Conservation (phyloP, 2,888 invertebrate genomes). For the Hypomecis punctinalis region DNA sequence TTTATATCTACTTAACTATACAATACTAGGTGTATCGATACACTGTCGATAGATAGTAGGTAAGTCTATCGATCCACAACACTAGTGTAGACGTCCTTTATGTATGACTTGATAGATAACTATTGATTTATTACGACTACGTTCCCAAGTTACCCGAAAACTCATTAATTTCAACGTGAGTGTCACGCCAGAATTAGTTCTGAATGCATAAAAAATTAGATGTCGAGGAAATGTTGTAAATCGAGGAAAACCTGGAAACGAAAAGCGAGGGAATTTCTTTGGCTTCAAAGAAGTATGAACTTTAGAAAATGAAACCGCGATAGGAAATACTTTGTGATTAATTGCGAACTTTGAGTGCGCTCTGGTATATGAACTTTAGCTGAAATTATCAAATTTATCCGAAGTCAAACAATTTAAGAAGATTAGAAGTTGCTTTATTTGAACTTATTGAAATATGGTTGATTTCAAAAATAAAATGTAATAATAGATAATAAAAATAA, state of each 20-base stretch:
- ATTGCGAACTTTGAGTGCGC: conserved; percentile 19
- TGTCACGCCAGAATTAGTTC: conserved; percentile 18
- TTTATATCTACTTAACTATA: no score
- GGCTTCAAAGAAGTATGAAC: conserved; percentile 14
- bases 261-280: neutral
- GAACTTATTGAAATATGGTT: neutral
- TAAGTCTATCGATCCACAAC: no score
- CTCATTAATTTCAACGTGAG: conserved; percentile 24
- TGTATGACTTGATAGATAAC: conserved; percentile 43
- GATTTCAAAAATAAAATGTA: no score
- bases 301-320: conserved; percentile 21
- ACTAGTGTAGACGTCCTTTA: conserved; percentile 33
- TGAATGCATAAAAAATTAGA: conserved; percentile 20
- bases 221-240: conserved; percentile 17
- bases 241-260: conserved; percentile 8
- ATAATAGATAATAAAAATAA: no score
- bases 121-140: conserved; percentile 40
- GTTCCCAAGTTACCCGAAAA: conserved; percentile 31
- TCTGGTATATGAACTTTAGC: conserved; percentile 21
- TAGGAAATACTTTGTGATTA: conserved; percentile 25
- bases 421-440: conserved; percentile 11
- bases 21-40: no score
- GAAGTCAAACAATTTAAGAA: conserved; percentile 6
- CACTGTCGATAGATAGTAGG: no score
- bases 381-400: conserved; percentile 14